A percentile compares a stretch with the other conserved stretches of the same genome.
Conservation (phyloP, 2,113 vertebrate genomes). For the Crotalus viridis region DNA sequence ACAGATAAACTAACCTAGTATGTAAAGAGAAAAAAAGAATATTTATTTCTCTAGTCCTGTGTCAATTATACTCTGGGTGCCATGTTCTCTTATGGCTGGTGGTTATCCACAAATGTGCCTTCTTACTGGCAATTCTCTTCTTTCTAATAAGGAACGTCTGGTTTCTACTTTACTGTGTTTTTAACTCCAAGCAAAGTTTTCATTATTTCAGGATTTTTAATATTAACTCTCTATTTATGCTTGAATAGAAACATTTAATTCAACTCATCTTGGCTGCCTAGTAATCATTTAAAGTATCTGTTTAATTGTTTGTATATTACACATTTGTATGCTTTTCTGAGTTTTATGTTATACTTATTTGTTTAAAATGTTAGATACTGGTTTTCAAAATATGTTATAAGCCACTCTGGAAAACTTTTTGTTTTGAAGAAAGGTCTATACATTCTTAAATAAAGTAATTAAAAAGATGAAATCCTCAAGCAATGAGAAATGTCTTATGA, state of each 20-base stretch:
- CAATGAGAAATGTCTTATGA: neutral
- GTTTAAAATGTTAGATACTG: neutral
- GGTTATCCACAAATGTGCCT: neutral
- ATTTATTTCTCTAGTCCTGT: neutral
- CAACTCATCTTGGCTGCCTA: neutral
- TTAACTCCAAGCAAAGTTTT: neutral
- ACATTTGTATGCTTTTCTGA: neutral
- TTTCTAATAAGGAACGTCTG: neutral
- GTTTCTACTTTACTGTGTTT: neutral
- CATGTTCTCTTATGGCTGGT: neutral
- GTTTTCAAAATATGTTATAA: neutral
- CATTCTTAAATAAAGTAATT: neutral
- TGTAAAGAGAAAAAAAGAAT: neutral
- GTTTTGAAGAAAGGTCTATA: neutral
- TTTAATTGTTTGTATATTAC: neutral
- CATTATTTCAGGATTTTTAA: neutral
- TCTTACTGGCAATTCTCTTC: neutral
- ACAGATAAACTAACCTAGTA: neutral
- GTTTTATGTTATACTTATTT: neutral
- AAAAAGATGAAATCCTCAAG: neutral
- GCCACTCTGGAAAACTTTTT: neutral
- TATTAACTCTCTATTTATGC: neutral
- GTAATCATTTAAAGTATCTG: neutral
- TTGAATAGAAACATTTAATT: neutral
- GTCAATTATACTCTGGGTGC: neutral